Base-by-base conservation (phyloP, 2,113 vertebrate species). In the Haemorhous mexicanus region DNA sequence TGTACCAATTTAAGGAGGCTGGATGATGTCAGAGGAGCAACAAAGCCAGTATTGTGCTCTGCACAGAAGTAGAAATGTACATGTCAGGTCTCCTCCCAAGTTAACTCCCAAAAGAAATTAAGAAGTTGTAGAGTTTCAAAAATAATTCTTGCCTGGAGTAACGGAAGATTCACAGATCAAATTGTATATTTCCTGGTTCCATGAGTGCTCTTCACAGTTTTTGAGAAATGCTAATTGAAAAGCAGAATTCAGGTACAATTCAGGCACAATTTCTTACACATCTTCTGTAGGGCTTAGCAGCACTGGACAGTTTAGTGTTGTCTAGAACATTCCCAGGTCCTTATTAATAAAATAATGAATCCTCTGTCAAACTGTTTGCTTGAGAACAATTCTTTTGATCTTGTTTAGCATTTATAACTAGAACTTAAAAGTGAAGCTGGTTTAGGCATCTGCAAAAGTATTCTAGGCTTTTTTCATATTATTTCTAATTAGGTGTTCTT, bases 371-470 rank as follows among this genome's bases (percentile, higher is more conserved):
- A 56, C 61, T 61, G 5, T 82, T 89, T 19, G 11, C 21, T 50
- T 81, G 16, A 90, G 68, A 83, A 55, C 21, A 84, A 43, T 41
- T 55, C 76, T 90, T 95, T 90, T 96, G 83, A 89, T 93, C 76
- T 84, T 76, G 19, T 55, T 86, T 69, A 77, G 22, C 41, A 58
- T 92, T 94, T 95, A 33, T 84, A 75, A 44, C 47, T 55, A 81
- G 68, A 89, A 80, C 43, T 77, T 86, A 74, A 66, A 88, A 92
- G 70, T 83, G 58, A 90, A 39, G 21, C 62, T 73, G 49, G 22
- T 66, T 94, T 87, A 87, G 62, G 47, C 62, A 89, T 44, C 41
- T 89, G n/a, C 52, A 87, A 23, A 11, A 61, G 6, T 72, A 19
- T 69, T 92, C 80, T 47, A 67, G 7, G 33, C 24, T 90, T 33